Evolutionary conservation across 2,113 vertebrate species (phyloP).

Genomic region (Sinocyclocheilus anophthalmus): DNA sequence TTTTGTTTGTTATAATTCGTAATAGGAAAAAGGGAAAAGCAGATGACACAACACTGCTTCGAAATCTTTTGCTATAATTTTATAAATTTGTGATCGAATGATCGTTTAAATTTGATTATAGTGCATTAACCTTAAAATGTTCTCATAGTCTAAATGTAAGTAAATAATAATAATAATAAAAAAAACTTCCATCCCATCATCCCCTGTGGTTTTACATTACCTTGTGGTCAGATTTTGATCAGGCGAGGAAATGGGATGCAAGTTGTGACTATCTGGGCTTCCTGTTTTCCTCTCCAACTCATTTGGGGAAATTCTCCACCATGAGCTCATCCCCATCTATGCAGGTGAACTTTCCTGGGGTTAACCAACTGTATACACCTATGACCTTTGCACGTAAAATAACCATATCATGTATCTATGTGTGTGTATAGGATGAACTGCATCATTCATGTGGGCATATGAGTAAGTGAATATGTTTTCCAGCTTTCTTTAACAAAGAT

Average conservation of each 20-base stretch:
- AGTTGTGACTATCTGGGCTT: background rate
- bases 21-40: too few species aligned
- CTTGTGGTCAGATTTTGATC: conserved; percentile 23
- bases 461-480: background rate
- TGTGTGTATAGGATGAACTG: background rate
- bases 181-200: background rate
- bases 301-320: background rate
- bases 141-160: too few species aligned
- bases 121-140: too few species aligned
- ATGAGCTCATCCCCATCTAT: conserved; percentile 4
- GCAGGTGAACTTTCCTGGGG: background rate
- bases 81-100: too few species aligned
- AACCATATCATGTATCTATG: background rate
- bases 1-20: too few species aligned
- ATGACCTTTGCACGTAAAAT: background rate
- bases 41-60: too few species aligned
- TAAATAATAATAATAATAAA: too few species aligned
- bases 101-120: too few species aligned
- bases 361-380: background rate
- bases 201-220: conserved; percentile 3
- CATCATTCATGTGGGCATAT: background rate
- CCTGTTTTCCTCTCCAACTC: background rate
- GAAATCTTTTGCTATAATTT: too few species aligned
- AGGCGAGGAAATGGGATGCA: conserved; percentile 9
- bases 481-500: background rate